phyloP scores from a whole-genome alignment of 2,888 invertebrate species.

The Iphiclides podalirius region DNA sequence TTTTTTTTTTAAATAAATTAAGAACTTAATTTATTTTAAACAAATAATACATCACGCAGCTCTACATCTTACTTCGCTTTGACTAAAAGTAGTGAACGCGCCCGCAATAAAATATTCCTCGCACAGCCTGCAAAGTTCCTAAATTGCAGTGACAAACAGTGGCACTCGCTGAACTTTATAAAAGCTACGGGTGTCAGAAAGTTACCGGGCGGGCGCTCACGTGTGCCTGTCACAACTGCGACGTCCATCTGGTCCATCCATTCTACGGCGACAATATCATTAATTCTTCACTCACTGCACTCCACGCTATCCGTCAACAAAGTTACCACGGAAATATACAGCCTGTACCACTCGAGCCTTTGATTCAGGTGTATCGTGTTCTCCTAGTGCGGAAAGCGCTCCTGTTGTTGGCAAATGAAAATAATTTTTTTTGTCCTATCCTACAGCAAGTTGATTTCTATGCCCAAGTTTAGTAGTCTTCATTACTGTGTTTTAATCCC shows the following conservation, averaged over 20 bases:
- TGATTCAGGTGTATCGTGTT: not conserved
- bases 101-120: no score
- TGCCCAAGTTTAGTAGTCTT: no score
- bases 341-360: conserved; percentile 1
- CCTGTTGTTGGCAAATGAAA: no score
- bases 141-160: conserved; percentile 3
- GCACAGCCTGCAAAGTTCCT: conserved; percentile 1
- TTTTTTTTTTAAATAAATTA: no score
- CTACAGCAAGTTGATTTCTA: no score
- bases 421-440: no score
- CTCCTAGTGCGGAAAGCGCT: no score
- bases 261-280: conserved; percentile 34
- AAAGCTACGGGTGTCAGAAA: conserved; percentile 12
- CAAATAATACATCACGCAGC: no score
- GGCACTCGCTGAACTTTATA: conserved; percentile 10
- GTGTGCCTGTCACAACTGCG: conserved; percentile 49
- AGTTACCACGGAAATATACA: conserved; percentile 17
- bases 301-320: conserved; percentile 45
- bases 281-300: conserved; percentile 37
- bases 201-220: conserved; percentile 15
- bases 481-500: no score
- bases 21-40: no score
- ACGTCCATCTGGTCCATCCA: conserved; percentile 50
- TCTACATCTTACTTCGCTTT: no score
- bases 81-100: no score